Evolutionary conservation across 2,113 vertebrate species (phyloP).

Genomic region (Merops nubicus): DNA sequence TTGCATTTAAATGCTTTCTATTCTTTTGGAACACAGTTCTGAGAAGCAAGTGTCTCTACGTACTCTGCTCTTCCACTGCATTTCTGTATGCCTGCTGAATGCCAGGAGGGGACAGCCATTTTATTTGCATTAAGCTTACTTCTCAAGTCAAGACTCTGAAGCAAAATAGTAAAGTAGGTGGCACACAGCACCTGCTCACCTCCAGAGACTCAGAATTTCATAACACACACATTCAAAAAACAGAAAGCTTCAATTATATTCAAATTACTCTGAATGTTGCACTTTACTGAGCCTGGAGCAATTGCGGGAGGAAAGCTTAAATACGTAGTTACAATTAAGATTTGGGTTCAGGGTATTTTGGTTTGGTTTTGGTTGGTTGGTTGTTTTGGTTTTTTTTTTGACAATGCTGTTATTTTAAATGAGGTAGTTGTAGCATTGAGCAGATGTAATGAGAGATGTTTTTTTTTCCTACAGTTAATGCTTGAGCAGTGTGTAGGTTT

Average conservation of each 20-base stretch:
- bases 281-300: not conserved
- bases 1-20: not conserved
- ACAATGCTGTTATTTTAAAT: not conserved
- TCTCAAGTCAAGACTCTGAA: not conserved
- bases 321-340: fast-evolving
- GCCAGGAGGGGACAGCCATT: not conserved
- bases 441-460: not conserved
- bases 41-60: not conserved
- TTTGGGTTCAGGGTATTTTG: too few relatives aligned
- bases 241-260: not conserved
- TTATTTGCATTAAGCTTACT: not conserved
- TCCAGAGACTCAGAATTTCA: not conserved
- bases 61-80: not conserved
- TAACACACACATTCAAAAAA: not conserved
- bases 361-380: too few relatives aligned
- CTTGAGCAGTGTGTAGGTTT: not conserved
- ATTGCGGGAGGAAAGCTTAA: not conserved
- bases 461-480: not conserved
- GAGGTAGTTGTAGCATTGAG: not conserved
- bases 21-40: slow-evolving; percentile 7
- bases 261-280: not conserved
- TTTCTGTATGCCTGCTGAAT: not conserved
- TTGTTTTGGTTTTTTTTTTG: not conserved
- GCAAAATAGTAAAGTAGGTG: not conserved
- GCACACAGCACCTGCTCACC: not conserved